phyloP scores from a whole-genome alignment of 2,113 vertebrate species.

The Verasper variegatus region DNA sequence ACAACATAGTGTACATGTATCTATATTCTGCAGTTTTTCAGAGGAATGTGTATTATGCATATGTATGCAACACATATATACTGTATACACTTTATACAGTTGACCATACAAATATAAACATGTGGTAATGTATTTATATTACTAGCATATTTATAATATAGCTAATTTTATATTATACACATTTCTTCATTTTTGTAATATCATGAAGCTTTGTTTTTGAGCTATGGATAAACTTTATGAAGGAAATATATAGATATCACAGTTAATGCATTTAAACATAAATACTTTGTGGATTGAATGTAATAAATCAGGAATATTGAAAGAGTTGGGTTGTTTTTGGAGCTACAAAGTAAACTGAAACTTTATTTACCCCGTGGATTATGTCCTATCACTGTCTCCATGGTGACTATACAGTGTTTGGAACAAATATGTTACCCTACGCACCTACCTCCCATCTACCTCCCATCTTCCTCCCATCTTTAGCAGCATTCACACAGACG shows the following conservation, averaged over 20 bases:
- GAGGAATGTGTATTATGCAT: no score
- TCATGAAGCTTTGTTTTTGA: no score
- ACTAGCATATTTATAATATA: no score
- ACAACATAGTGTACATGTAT: no score
- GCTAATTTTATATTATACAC: no score
- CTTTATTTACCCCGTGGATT: not conserved
- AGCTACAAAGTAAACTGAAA: not conserved
- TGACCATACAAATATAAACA: no score
- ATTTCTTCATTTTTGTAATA: no score
- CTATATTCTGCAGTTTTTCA: no score
- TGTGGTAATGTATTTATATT: no score
- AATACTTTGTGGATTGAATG: no score
- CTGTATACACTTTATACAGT: no score
- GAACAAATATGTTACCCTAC: constrained; percentile 43
- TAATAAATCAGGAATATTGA: not conserved
- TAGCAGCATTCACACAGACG: constrained; percentile 30
- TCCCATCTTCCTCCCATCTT: constrained; percentile 36
- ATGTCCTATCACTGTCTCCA: constrained; percentile 40
- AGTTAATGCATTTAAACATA: not conserved
- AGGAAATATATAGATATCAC: not conserved
- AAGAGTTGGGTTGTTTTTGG: not conserved
- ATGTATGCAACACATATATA: no score
- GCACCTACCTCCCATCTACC: constrained; percentile 27
- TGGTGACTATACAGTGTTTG: constrained; percentile 51
- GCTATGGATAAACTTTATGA: not conserved